A percentile compares a stretch with the other conserved stretches of the same genome.
Conservation (phyloP, 2,113 vertebrate species). For the Lutjanus erythropterus region DNA sequence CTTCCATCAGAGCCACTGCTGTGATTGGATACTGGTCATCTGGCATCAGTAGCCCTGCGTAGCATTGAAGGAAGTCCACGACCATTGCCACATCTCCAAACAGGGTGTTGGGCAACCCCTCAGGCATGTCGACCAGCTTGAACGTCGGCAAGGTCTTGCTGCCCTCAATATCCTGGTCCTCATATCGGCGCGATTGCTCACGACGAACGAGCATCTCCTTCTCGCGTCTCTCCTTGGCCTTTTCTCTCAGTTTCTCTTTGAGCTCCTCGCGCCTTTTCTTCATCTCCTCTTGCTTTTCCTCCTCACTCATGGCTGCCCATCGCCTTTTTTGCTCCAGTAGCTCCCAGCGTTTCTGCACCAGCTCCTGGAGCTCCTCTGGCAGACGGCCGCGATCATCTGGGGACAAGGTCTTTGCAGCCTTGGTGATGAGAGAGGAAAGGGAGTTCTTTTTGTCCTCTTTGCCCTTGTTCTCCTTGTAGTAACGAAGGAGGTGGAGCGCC, state of each 20-base stretch:
- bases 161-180: conserved; percentile 93
- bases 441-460: conserved; percentile 93
- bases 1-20: conserved; percentile 92
- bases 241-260: conserved; percentile 91
- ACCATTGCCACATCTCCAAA: conserved; percentile 97
- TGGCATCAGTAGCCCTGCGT: conserved; percentile 91
- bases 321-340: conserved; percentile 92
- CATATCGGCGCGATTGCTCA: conserved; percentile 92
- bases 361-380: conserved; percentile 89
- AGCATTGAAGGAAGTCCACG: conserved; percentile 95
- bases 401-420: conserved; percentile 92
- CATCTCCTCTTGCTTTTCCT: conserved; percentile 91
- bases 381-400: conserved; percentile 91
- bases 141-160: conserved; percentile 90
- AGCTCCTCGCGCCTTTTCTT: conserved; percentile 92
- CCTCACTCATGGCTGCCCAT: conserved; percentile 95
- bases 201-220: conserved; percentile 91
- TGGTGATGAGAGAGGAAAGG: conserved; percentile 92
- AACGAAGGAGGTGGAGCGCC: conserved; percentile 94
- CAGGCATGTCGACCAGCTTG: conserved; percentile 94
- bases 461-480: conserved; percentile 96
- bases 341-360: conserved; percentile 95
- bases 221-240: conserved; percentile 92
- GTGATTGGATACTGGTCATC: conserved; percentile 96
- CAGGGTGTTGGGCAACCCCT: conserved; percentile 94